Conservation (phyloP, 2,113 vertebrate species). For the Odontophorus gujanensis region DNA sequence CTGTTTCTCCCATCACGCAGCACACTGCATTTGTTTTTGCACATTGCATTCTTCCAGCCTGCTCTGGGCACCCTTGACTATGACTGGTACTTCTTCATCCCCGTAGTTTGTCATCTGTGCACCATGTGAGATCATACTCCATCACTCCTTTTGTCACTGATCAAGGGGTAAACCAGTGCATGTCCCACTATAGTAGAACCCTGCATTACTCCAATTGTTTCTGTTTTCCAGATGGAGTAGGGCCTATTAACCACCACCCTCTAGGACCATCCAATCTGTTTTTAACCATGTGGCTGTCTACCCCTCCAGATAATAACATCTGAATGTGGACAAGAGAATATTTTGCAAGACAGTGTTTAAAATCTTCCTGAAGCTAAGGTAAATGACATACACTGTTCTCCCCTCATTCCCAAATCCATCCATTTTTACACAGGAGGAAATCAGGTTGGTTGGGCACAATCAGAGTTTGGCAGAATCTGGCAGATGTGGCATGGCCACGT, state of each 20-base stretch:
- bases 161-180: not conserved
- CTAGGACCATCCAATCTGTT: not conserved
- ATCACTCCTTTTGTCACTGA: not conserved
- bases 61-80: not conserved
- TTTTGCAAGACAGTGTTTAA: not conserved
- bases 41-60: not conserved
- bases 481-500: not conserved
- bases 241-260: not conserved
- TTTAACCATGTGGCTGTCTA: not conserved
- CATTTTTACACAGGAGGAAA: not conserved
- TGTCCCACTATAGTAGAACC: not conserved
- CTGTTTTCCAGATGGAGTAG: not conserved
- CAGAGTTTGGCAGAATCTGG: not conserved
- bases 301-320: not conserved
- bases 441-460: not conserved
- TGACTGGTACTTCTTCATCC: not conserved
- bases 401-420: not conserved
- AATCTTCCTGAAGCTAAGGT: not conserved
- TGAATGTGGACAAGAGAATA: not conserved
- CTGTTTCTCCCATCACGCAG: not conserved
- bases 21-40: not conserved
- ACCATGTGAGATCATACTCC: not conserved
- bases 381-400: not conserved
- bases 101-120: not conserved
- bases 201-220: not conserved